Evolutionary conservation across 2,797 vertebrate genomes (phyloP), one percentile per base, ranked within the genome.

Genomic region (Oreochromis mossambicus): DNA sequence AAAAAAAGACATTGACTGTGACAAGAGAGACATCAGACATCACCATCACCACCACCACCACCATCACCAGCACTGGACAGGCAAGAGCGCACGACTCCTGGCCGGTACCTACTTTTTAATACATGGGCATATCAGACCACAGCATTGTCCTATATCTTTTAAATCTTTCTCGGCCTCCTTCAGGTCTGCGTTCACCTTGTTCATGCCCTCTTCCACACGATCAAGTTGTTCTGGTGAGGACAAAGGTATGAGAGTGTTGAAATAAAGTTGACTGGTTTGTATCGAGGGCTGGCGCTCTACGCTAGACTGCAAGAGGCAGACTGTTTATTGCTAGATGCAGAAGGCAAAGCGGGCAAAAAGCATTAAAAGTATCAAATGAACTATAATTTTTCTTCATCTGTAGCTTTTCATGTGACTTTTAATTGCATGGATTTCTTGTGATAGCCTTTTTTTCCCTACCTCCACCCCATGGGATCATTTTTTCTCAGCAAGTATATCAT

Each of bases 141-240:
- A 99, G 98, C 98, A 99, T 97, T 98, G 98, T 96, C 98, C 98
- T 99, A 99, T 95, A 99, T 98, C 97, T 98, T 99, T 99, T 98
- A 99, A 98, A 98, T 98, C 98, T 99, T 99, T 99, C 97, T 99
- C 98, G 90, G 98, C 98, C 96, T 99, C 98, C 98, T 98, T 99
- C 98, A 99, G 97, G 98, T 99, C 98, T 97, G 98, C 98, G 97
- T 99, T 98, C 98, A 99, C 99, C 97, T 99, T 98, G 98, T 99
- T 99, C 98, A 99, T 99, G 97, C 98, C 98, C 97, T 99, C 98
- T 97, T 99, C 98, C 92, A 98, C 97, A 96, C 98, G 98, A 97
- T 99, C 98, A 96, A 99, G 98, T 99, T 99, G 98, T 96, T 99
- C 98, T 99, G 98, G 98, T 99, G 97, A 98, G 97, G 98, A 99